A percentile compares a stretch with the other conserved stretches of the same genome.
Conservation (phyloP, 2,888 invertebrate species). For the Petrophora chlorosata region DNA sequence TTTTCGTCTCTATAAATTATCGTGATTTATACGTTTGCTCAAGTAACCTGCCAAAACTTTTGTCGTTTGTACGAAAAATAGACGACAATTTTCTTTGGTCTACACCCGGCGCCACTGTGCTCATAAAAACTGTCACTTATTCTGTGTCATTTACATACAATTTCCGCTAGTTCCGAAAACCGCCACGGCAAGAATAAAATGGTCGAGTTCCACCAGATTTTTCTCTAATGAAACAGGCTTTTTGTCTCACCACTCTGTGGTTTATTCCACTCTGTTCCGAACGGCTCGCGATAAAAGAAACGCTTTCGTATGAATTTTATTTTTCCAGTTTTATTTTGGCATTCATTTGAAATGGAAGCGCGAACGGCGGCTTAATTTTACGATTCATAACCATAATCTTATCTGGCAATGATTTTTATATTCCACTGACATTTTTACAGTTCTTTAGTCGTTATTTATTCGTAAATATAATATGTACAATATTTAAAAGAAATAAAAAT, state of each 20-base stretch:
- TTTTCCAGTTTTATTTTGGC: conserved; percentile 42
- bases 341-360: conserved; percentile 33
- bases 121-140: neutral
- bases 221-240: conserved; percentile 64
- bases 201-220: conserved; percentile 34
- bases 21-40: conserved; percentile 74
- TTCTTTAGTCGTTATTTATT: neutral
- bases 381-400: conserved; percentile 31
- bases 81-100: conserved; percentile 39
- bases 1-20: conserved; percentile 77
- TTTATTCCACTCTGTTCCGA: conserved; percentile 47
- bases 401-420: conserved; percentile 21
- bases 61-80: conserved; percentile 67
- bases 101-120: neutral
- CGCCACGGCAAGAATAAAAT: neutral
- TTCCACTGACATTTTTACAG: conserved; percentile 1
- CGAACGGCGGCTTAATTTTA: conserved; percentile 32
- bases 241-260: conserved; percentile 50
- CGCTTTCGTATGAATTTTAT: conserved; percentile 45
- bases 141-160: neutral
- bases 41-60: conserved; percentile 65
- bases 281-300: conserved; percentile 51
- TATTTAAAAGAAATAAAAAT: too few relatives aligned
- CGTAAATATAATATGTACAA: too few relatives aligned
- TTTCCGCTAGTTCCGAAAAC: neutral